These are phyloP conservation scores for Microtus richardsoni DNA, from an alignment of 2,113 vertebrate species.

Conservation along the genomic window DNA sequence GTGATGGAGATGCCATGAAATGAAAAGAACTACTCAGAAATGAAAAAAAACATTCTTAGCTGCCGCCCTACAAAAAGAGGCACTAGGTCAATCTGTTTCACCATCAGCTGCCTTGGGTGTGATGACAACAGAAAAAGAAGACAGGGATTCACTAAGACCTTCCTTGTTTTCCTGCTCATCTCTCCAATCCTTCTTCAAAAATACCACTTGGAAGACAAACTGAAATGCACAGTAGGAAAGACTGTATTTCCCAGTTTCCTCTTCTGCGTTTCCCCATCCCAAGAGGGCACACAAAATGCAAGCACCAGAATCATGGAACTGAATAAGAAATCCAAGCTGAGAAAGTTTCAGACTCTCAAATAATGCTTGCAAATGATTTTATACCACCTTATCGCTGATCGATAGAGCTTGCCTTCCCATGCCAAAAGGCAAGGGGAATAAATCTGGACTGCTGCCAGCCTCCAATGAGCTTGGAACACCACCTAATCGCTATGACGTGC, in stretches of 20 bases:
- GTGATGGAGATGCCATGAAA: not conserved
- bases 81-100: not conserved
- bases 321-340: constrained; percentile 29
- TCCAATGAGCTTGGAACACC: not conserved
- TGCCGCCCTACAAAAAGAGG: not conserved
- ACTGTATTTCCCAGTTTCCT: constrained; percentile 2
- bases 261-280: constrained; percentile 2
- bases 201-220: not conserved
- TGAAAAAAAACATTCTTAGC: not conserved
- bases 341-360: constrained; percentile 1
- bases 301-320: constrained; percentile 1
- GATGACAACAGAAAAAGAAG: not conserved
- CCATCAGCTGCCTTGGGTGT: not conserved
- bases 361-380: not conserved
- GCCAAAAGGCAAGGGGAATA: constrained; percentile 21
- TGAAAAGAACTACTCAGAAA: constrained; percentile 7
- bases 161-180: not conserved
- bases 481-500: constrained; percentile 14
- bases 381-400: constrained; percentile 3
- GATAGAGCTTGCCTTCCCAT: not conserved
- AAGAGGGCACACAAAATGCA: constrained; percentile 1
- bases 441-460: not conserved
- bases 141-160: not conserved
- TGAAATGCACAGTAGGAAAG: not conserved
- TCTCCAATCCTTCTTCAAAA: not conserved